Evolutionary conservation across 2,888 invertebrate genomes (phyloP).

Genomic region (Philhelius pedissequus): DNA sequence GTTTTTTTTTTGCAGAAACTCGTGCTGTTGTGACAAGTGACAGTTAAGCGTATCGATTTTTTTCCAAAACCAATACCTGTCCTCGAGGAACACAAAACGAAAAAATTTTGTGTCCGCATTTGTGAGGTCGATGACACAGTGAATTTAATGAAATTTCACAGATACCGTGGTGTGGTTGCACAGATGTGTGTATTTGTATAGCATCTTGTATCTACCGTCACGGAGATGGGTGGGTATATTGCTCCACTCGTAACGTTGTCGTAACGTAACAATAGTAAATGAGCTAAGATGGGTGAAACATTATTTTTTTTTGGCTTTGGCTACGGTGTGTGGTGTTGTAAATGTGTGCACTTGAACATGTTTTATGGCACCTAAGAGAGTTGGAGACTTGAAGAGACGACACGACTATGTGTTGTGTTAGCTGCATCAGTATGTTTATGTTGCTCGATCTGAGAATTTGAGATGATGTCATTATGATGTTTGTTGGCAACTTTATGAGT

Average conservation of each 20-base stretch:
- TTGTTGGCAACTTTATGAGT: constrained; percentile 30
- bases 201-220: neutral
- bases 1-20: neutral
- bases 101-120: constrained; percentile 38
- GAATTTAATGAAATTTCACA: constrained; percentile 54
- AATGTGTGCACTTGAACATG: constrained; percentile 63
- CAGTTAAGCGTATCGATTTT: neutral
- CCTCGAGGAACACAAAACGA: neutral
- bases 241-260: neutral
- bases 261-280: neutral
- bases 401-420: neutral
- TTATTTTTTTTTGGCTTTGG: constrained; percentile 22
- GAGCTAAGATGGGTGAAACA: constrained; percentile 10
- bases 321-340: constrained; percentile 14
- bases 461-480: constrained; percentile 59
- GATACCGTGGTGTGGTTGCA: constrained; percentile 7
- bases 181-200: constrained; percentile 7
- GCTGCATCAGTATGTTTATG: constrained; percentile 28
- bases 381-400: constrained; percentile 1
- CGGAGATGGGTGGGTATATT: constrained; percentile 8
- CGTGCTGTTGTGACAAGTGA: neutral
- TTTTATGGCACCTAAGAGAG: constrained; percentile 63
- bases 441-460: neutral
- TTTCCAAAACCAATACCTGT: neutral
- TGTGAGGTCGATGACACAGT: constrained; percentile 61